Evolutionary conservation across 2,797 vertebrate species (phyloP).

Genomic region (Dromococcyx pavoninus): DNA sequence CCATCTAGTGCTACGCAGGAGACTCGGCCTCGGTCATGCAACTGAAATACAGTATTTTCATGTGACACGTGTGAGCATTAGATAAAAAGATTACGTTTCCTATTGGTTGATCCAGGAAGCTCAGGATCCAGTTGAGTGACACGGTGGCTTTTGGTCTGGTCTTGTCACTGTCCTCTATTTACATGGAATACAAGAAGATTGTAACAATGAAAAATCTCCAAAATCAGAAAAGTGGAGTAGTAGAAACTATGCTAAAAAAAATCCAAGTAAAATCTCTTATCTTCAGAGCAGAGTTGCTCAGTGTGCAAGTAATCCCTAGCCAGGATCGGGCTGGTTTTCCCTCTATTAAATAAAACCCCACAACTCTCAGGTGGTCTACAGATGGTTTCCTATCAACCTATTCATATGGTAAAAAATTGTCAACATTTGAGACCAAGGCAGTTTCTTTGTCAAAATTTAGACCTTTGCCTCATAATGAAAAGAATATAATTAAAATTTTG

Average conservation of each 20-base stretch:
- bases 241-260: background rate
- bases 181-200: background rate
- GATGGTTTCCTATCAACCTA: background rate
- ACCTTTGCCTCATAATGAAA: background rate
- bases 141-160: background rate
- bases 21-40: background rate
- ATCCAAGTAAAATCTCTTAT: background rate
- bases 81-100: background rate
- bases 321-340: background rate
- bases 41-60: background rate
- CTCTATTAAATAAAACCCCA: background rate
- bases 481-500: conserved; percentile 6
- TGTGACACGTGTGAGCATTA: accelerated
- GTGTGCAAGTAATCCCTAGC: background rate
- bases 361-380: conserved; percentile 25
- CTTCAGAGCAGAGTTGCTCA: background rate
- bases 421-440: background rate
- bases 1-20: conserved; percentile 71
- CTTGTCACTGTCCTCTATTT: background rate
- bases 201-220: background rate
- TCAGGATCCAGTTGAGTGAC: background rate
- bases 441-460: conserved; percentile 27
- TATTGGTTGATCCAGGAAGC: background rate
- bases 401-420: conserved; percentile 31
- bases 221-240: background rate